Percentiles rank a stretch among this genome's conserved stretches.
phyloP scores from a whole-genome alignment of 2,888 invertebrate species.

The Leucophenga maculata region DNA sequence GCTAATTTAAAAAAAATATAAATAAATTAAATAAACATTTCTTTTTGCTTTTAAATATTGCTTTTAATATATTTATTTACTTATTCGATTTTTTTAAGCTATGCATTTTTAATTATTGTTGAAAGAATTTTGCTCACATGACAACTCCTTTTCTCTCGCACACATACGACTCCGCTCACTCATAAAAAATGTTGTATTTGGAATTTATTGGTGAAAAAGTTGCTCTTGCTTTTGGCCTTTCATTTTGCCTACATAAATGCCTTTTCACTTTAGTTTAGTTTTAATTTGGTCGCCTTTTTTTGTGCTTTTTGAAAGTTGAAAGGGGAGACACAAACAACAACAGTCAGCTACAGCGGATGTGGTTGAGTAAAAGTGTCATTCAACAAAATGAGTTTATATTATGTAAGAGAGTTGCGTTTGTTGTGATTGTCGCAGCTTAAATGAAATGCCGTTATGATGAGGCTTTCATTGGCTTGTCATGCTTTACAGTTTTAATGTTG shows the following conservation, averaged over 20 bases:
- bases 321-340: neutral
- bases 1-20: slow-evolving; percentile 8
- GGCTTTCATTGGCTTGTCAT: too few species aligned
- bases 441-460: too few species aligned
- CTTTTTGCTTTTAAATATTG: neutral
- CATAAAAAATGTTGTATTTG: neutral
- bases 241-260: neutral
- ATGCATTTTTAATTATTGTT: too few species aligned
- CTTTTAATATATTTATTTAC: neutral
- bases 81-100: neutral
- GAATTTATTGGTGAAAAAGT: slow-evolving; percentile 21
- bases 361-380: too few species aligned
- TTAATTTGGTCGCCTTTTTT: neutral
- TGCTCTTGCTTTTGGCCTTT: slow-evolving; percentile 4
- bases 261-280: neutral
- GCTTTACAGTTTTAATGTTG: too few species aligned
- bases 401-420: too few species aligned
- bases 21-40: too few species aligned
- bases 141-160: neutral
- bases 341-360: too few species aligned
- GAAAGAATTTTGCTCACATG: slow-evolving; percentile 6
- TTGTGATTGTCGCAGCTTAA: too few species aligned
- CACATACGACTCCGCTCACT: neutral
- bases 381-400: too few species aligned
- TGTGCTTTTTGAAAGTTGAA: slow-evolving; percentile 12